phyloP scores from a whole-genome alignment of 2,888 invertebrate genomes.

The Heliconius cydno region DNA sequence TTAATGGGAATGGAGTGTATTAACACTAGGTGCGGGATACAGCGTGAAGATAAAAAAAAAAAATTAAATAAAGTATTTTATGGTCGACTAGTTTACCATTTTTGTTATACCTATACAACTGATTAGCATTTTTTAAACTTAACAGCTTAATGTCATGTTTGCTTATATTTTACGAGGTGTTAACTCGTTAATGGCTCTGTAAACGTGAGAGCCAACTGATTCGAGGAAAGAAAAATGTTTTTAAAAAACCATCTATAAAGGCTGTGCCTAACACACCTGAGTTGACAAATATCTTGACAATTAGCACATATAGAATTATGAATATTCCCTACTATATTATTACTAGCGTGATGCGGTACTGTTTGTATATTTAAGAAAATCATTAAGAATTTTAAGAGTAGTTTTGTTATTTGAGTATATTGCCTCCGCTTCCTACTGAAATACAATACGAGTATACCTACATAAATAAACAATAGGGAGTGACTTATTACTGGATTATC shows the following conservation, averaged over 20 bases:
- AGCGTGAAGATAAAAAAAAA: too few species aligned
- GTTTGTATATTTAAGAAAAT: too few species aligned
- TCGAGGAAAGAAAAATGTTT: neutral
- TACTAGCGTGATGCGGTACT: too few species aligned
- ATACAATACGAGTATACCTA: too few species aligned
- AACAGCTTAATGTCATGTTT: constrained; percentile 14
- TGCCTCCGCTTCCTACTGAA: too few species aligned
- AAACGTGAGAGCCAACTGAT: constrained; percentile 3
- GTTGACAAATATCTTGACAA: neutral
- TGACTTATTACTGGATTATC: neutral
- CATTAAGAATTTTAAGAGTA: too few species aligned
- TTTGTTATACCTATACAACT: neutral
- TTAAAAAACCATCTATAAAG: neutral
- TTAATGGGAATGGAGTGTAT: too few species aligned
- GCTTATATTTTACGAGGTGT: constrained; percentile 18
- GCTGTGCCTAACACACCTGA: neutral
- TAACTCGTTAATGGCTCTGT: constrained; percentile 24
- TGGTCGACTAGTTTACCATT: neutral
- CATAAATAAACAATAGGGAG: neutral
- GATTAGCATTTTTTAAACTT: neutral
- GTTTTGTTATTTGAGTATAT: too few species aligned
- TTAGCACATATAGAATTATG: neutral
- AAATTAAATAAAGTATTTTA: neutral
- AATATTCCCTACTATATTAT: neutral
- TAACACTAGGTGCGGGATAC: too few species aligned